Evolutionary conservation across 2,113 vertebrate genomes (phyloP), one percentile per base, ranked within the genome.

Genomic region (Propithecus coquereli): DNA sequence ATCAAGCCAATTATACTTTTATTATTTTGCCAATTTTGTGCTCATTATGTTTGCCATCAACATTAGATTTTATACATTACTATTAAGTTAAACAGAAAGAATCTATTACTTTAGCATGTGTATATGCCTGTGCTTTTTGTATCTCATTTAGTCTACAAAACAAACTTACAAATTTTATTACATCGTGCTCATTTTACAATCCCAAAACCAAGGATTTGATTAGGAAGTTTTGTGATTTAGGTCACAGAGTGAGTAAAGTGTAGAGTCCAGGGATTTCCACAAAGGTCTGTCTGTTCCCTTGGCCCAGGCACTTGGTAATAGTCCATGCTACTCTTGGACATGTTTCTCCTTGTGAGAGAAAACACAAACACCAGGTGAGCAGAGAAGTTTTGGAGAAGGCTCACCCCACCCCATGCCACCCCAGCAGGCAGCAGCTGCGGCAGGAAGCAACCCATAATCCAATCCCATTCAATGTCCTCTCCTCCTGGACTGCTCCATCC

Each of bases 231-330:
- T 63, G 30, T 27, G 59, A 12, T 47, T 3, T 17, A 47, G 47
- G 16, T 50, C n/a, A 18, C 14, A 14, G 47, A 10, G 80, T 6
- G 20, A 30, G 10, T 32, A 20, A 30, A 82, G 61, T 13, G 34
- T 6, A 50, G 16, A 20, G 30, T 50, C 50, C 32, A 2, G 0
- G 30, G 22, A 25, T 43, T 43, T 63, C 14, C 9, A 0, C 0
- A 40, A 18, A 71, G 7, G 5, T 34, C 47, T n/a, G 13, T 20
- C 52, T 52, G 9, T 16, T 59, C 34, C 40, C 52, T 8, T 13
- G 40, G 9, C 40, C 34, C 25, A 61, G 4, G 5, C 25, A 14
- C 25, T 34, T 57, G 32, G 61, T 18, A 13, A 77, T 25, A 40
- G 3, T 57, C 17, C 47, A 76, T 8, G 10, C 11, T 70, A 12